Evolutionary conservation across 2,888 invertebrate species (phyloP).

Genomic region (Clunio marinus): DNA sequence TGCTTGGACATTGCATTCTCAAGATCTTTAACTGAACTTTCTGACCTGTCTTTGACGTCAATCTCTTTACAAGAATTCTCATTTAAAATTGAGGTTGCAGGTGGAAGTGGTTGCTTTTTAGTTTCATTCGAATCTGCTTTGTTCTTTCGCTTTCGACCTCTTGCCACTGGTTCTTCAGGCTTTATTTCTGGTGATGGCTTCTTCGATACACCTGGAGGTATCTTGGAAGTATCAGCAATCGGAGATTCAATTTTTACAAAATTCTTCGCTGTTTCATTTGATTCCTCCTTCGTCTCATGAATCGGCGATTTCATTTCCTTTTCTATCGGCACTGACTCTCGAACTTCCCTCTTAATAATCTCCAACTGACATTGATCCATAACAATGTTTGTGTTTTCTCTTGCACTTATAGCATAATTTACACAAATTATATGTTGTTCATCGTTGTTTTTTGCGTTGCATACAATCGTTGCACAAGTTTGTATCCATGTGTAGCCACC

Average conservation of each 20-base stretch:
- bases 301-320: conserved; percentile 20
- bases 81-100: conserved; percentile 12
- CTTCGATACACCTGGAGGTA: background rate
- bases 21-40: conserved; percentile 74
- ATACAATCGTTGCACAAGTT: conserved; percentile 94
- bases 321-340: conserved; percentile 15
- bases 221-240: background rate
- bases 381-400: conserved; percentile 83
- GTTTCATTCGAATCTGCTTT: conserved; percentile 50
- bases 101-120: conserved; percentile 52
- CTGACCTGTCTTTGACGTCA: conserved; percentile 40
- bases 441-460: conserved; percentile 91
- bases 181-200: background rate
- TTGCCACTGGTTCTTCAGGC: conserved; percentile 42
- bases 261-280: background rate
- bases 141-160: conserved; percentile 56
- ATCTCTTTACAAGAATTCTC: conserved; percentile 32
- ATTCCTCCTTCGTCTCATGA: conserved; percentile 11
- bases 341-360: conserved; percentile 58
- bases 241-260: conserved; percentile 1
- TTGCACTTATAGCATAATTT: conserved; percentile 87
- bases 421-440: conserved; percentile 97
- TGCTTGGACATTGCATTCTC: conserved; percentile 97
- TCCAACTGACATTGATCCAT: conserved; percentile 93
- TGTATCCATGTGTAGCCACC: conserved; percentile 97